Conservation (phyloP, 2,113 vertebrate species). For the Nycticryphes semicollaris region DNA sequence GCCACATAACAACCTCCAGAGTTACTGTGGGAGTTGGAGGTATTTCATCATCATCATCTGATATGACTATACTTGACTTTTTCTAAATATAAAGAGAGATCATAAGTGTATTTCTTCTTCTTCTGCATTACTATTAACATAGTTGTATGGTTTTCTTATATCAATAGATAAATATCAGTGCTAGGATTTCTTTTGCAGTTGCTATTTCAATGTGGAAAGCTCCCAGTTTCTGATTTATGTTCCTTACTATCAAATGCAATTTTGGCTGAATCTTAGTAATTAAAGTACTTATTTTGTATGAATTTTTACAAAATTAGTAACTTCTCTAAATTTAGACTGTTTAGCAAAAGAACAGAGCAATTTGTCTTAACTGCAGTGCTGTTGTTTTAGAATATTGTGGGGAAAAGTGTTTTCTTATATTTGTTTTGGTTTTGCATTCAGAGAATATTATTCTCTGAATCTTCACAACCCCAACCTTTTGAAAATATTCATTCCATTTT, state of each 20-base stretch:
- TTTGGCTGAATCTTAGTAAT: background rate
- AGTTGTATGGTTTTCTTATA: background rate
- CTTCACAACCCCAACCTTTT: background rate
- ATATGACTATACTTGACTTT: background rate
- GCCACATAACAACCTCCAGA: background rate
- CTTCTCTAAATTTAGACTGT: background rate
- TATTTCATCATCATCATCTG: background rate
- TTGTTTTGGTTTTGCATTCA: background rate
- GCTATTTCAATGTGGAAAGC: background rate
- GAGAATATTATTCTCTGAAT: background rate
- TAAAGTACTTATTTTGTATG: background rate
- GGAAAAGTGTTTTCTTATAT: background rate
- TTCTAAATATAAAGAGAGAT: background rate
- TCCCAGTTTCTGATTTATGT: background rate
- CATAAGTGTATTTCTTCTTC: background rate
- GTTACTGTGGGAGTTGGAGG: background rate
- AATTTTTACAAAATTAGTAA: background rate
- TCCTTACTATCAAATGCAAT: background rate
- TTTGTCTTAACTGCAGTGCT: background rate
- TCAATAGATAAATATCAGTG: background rate
- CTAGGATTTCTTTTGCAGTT: background rate
- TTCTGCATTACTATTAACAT: background rate
- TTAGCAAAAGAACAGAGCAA: background rate
- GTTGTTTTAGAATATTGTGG: background rate
- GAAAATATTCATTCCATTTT: background rate